Base-by-base conservation (phyloP, 2,888 invertebrate species). In the Labia minor region DNA sequence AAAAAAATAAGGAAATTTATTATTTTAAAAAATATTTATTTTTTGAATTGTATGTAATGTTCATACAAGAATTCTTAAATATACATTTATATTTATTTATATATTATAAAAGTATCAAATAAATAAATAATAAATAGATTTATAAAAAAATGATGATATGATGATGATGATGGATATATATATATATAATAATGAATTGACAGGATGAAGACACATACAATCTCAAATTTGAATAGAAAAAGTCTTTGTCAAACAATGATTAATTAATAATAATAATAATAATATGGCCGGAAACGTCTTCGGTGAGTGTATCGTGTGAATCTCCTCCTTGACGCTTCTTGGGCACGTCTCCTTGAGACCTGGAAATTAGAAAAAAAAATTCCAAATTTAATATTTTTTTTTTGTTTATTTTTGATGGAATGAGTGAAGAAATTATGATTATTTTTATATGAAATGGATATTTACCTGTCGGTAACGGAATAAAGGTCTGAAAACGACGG, bases 401-500 rank as follows among this genome's bases (percentile, higher is more conserved):
- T 4, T 3, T 49, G n/a, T 49, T 11, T 49, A 49, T 49, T 11
- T 49, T 6, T 33, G 33, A 8, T 6, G 6, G 33, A 33, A 33
- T 33, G 33, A 33, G 33, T 8, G 11, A 33, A 33, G 11, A 33
- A 33, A 33, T 6, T 33, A 11, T 33, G 33, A 33, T 8, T 33
- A 11, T 33, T 33, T 33, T n/a, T n/a, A n/a, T n/a, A n/a, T n/a
- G n/a, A 26, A 26, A 26, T 6, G 3, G 26, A 26, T 26, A 49
- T 49, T 49, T 49, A 49, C 49, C 49, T 49, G 49, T 49, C 66
- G 62, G 63, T 66, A 63, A 19, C 37, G 63, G 66, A 66, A 66
- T 33, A 66, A 26, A 10, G 66, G 66, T 18, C 63, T 16, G 66
- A 66, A 66, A n/a, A 66, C 66, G 63, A 66, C 20, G 62, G 18